Percentiles rank a stretch among this genome's conserved stretches.
phyloP scores from a whole-genome alignment of 1,140 invertebrate species.

The Hycleus phaleratus region DNA sequence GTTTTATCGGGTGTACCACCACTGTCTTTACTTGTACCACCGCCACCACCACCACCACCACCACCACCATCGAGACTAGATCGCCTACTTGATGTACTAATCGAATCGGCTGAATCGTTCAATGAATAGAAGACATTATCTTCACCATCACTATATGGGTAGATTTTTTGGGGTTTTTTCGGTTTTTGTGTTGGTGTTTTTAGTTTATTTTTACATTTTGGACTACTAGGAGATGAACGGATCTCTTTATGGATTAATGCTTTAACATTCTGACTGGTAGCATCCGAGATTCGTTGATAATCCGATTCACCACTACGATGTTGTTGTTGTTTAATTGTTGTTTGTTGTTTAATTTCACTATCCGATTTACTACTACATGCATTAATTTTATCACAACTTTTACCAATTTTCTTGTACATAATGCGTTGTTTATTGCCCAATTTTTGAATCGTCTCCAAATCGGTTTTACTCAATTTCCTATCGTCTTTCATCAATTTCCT shows the following conservation, averaged over 20 bases:
- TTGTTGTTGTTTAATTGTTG: background rate
- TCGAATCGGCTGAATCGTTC: conserved; percentile 37
- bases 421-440: conserved; percentile 31
- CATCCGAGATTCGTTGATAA: conserved; percentile 56
- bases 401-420: conserved; percentile 40
- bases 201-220: conserved; percentile 39
- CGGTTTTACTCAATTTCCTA: conserved; percentile 33
- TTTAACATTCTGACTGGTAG: conserved; percentile 48
- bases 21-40: conserved; percentile 25
- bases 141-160: conserved; percentile 55
- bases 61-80: conserved; percentile 42
- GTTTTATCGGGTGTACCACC: conserved; percentile 34
- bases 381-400: conserved; percentile 40
- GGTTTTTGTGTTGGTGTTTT: conserved; percentile 22
- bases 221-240: conserved; percentile 34
- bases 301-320: conserved; percentile 42
- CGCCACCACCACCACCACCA: conserved; percentile 11
- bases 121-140: conserved; percentile 49
- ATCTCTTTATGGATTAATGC: conserved; percentile 42
- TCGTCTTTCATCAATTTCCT: conserved; percentile 30
- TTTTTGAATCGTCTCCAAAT: conserved; percentile 31
- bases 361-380: conserved; percentile 19
- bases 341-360: conserved; percentile 19
- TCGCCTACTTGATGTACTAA: conserved; percentile 38
- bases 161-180: conserved; percentile 35